Percentiles rank a stretch among this genome's conserved stretches.
These are phyloP conservation scores for Neocrepidodera transversa DNA, from an alignment of 2,888 invertebrate genomes.

Conservation along the genomic window DNA sequence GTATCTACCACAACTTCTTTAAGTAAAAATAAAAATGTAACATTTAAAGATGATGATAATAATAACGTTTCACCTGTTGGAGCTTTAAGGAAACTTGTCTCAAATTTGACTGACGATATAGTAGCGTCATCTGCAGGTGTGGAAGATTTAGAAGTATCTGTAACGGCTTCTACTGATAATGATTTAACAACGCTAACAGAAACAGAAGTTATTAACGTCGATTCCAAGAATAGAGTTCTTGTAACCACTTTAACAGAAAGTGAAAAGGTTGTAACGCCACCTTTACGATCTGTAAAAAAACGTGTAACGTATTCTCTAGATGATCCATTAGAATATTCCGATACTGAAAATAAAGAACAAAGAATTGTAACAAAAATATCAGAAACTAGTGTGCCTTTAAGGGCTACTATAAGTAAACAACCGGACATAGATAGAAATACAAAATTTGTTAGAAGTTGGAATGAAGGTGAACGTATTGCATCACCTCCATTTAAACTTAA, in stretches of 20 bases:
- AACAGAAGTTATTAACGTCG: background rate
- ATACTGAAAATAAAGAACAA: background rate
- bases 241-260: constrained; percentile 16
- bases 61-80: constrained; percentile 10
- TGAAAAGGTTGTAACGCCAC: constrained; percentile 3
- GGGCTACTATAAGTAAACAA: background rate
- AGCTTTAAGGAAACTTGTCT: constrained; percentile 19
- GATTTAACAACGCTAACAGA: constrained; percentile 2
- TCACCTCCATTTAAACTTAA: background rate
- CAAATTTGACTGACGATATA: constrained; percentile 13
- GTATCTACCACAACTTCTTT: constrained; percentile 14
- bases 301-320: constrained; percentile 4
- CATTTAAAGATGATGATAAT: background rate
- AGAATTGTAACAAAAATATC: constrained; percentile 1
- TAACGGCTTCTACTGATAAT: constrained; percentile 15
- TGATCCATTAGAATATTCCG: background rate
- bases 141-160: constrained; percentile 18
- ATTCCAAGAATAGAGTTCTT: constrained; percentile 9
- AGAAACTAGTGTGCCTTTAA: background rate
- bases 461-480: background rate
- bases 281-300: constrained; percentile 6
- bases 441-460: constrained; percentile 8
- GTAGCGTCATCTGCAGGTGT: background rate
- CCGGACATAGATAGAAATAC: background rate
- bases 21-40: background rate